These are phyloP conservation scores for Solenodon paradoxus DNA, from an alignment of 2,113 vertebrate species.

Conservation along the genomic window DNA sequence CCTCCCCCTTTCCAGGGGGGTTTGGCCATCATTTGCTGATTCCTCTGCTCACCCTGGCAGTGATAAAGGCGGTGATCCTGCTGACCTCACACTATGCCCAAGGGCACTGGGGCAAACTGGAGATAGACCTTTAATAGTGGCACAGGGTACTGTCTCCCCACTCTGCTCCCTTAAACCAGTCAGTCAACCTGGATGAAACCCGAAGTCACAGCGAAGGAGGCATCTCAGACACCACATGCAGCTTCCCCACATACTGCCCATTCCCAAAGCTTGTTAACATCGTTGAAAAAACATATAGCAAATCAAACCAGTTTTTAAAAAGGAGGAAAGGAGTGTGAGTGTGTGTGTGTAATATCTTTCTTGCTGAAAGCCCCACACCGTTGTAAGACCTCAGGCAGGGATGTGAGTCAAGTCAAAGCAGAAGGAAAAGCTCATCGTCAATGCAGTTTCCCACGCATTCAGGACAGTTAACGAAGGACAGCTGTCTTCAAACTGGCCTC, in stretches of 20 bases:
- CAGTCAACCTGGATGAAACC: neutral
- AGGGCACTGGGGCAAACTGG: neutral
- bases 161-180: neutral
- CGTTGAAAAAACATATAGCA: neutral
- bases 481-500: constrained; percentile 31
- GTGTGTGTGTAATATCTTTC: neutral
- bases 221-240: neutral
- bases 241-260: neutral
- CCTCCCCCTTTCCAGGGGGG: neutral
- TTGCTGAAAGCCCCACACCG: neutral
- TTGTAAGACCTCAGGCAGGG: neutral
- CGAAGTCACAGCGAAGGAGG: neutral
- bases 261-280: neutral
- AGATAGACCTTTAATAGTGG: neutral
- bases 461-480: neutral
- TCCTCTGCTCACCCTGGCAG: neutral
- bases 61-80: neutral
- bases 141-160: neutral
- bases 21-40: neutral
- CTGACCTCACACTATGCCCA: neutral
- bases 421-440: neutral
- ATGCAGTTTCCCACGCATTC: neutral
- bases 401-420: neutral
- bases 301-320: neutral
- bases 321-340: neutral